phyloP scores from a whole-genome alignment of 2,797 vertebrate genomes.

The Sebastes reedi region DNA sequence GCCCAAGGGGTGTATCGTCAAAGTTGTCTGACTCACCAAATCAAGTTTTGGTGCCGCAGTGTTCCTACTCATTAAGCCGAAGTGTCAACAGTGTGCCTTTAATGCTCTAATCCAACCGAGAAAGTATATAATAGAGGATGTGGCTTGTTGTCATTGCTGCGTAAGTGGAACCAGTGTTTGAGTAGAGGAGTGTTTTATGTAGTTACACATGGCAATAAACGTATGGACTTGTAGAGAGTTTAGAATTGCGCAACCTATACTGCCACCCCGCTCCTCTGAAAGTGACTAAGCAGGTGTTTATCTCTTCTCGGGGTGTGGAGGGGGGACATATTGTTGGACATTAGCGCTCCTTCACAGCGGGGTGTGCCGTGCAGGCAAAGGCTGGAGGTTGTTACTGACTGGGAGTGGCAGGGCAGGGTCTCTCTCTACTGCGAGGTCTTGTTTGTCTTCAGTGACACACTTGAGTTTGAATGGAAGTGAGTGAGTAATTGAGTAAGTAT shows the following conservation, averaged over 20 bases:
- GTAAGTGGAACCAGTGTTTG: slow-evolving; percentile 6
- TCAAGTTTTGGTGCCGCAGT: background rate
- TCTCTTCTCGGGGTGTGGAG: background rate
- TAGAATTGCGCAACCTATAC: slow-evolving; percentile 5
- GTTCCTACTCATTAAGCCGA: slow-evolving; percentile 17
- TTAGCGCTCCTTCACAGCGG: background rate
- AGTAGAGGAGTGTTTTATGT: background rate
- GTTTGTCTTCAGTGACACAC: slow-evolving; percentile 10
- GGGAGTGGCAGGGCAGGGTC: slow-evolving; percentile 56
- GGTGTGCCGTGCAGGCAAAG: background rate
- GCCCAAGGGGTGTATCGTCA: slow-evolving; percentile 22
- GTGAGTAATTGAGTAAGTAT: background rate
- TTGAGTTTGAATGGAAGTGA: background rate
- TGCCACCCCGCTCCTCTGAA: background rate
- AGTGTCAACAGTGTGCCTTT: slow-evolving; percentile 13
- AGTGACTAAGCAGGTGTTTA: background rate
- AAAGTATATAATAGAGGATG: background rate
- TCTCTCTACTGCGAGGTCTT: background rate
- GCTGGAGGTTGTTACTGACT: background rate
- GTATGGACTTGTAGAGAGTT: background rate
- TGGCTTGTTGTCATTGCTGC: background rate
- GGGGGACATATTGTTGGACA: background rate
- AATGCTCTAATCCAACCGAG: background rate
- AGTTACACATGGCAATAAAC: background rate
- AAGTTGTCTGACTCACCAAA: slow-evolving; percentile 8